Percentiles rank a stretch among this genome's conserved stretches.
These are phyloP conservation scores for Eclectus roratus DNA, from an alignment of 2,113 vertebrate species.

Conservation along the genomic window DNA sequence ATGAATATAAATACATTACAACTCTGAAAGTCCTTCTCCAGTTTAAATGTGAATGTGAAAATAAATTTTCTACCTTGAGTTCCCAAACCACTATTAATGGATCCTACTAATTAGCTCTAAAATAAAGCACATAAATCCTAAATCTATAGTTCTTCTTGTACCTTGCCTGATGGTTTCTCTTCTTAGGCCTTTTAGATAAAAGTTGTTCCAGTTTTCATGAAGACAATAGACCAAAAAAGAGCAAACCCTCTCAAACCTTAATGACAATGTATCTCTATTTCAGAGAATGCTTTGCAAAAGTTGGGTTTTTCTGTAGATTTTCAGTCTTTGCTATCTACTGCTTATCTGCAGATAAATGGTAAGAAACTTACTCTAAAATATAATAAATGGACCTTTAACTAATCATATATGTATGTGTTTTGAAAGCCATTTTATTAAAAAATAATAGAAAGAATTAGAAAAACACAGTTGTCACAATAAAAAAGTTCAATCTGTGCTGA, in stretches of 20 bases:
- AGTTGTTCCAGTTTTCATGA: background rate
- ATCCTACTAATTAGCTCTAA: background rate
- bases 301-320: background rate
- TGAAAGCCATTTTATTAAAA: background rate
- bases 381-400: background rate
- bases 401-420: background rate
- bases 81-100: background rate
- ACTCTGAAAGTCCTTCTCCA: background rate
- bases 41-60: background rate
- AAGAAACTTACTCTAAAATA: background rate
- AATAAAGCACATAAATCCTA: background rate
- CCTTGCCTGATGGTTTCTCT: background rate
- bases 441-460: background rate
- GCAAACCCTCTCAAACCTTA: background rate
- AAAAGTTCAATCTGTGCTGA: background rate
- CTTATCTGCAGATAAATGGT: background rate
- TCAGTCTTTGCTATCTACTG: background rate
- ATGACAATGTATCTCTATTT: background rate
- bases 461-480: background rate
- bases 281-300: background rate
- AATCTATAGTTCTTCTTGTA: background rate
- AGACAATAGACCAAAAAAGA: background rate
- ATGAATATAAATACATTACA: background rate
- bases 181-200: background rate
- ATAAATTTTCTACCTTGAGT: background rate